Evolutionary conservation across 2,797 vertebrate species (phyloP), one percentile per base, ranked within the genome.

Genomic region (Sebastes diploproa): DNA sequence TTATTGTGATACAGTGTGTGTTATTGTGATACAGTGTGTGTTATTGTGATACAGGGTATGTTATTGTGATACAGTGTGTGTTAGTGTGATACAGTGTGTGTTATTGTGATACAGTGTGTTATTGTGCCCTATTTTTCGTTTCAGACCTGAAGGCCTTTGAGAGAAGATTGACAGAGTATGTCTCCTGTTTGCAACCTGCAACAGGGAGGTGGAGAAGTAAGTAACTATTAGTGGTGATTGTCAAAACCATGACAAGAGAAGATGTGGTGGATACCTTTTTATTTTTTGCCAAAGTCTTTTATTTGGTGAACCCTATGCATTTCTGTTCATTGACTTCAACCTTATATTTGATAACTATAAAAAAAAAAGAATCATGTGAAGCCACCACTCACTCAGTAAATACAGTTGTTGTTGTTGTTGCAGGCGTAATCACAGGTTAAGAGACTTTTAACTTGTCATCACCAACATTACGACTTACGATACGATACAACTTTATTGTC

Each of bases 181-280:
- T 99, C 70, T 98, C 98, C 77, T 99, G 98, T 94, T 96, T 99
- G 91, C 98, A 99, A 88, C 98, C 98, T 80, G 98, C 98, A 60
- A 99, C 98, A 61, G 98, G 98, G 92, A 97, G 98, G 82, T 99
- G 98, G 98, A 96, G 98, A 97, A 99, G 98, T 99, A 95, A 97
- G 98, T 97, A 36, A 34, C 30, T 27, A 5, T 29, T 38, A 9
- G 1, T 78, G 25, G 2, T 36, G 30, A 50, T 20, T 50, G 46
- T 50, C 46, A 50, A 50, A 20, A 18, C 16, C 18, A 50, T 42
- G 14, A 16, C 38, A 42, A 42, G 38, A 42, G 38, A 42, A 7
- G 13, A 42, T 16, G 38, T 42, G 38, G 38, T 42, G 38, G 14
- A 42, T 42, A 42, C 38, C 38, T 36, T 20, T 50, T 2, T 32